phyloP scores from a whole-genome alignment of 2,113 vertebrate species.

The Patagioenas fasciata region DNA sequence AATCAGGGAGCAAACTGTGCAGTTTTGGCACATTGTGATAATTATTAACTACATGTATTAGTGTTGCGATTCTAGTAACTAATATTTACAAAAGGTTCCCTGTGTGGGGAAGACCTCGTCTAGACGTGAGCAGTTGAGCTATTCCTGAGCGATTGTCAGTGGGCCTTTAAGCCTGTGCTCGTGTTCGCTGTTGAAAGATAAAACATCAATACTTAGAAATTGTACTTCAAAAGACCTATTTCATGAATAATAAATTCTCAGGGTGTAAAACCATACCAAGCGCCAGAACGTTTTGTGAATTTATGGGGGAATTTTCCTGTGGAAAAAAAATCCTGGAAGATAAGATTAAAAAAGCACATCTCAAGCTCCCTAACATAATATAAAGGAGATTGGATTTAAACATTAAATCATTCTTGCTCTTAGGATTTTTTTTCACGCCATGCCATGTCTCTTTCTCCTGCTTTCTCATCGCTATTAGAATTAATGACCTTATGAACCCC shows the following conservation, averaged over 20 bases:
- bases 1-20: slow-evolving; percentile 82
- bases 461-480: not conserved
- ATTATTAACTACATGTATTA: slow-evolving; percentile 83
- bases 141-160: slow-evolving; percentile 76
- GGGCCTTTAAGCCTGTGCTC: slow-evolving; percentile 68
- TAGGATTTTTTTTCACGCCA: slow-evolving; percentile 9
- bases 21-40: slow-evolving; percentile 78
- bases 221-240: slow-evolving; percentile 75
- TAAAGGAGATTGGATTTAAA: slow-evolving; percentile 50
- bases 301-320: slow-evolving; percentile 66
- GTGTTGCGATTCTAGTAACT: slow-evolving; percentile 78
- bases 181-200: slow-evolving; percentile 71
- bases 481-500: slow-evolving; percentile 17
- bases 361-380: slow-evolving; percentile 4
- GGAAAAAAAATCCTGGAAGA: slow-evolving; percentile 33
- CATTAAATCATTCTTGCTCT: slow-evolving; percentile 4
- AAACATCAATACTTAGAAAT: slow-evolving; percentile 79
- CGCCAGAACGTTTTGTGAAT: slow-evolving; percentile 71
- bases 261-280: slow-evolving; percentile 65
- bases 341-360: slow-evolving; percentile 27
- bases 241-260: slow-evolving; percentile 79
- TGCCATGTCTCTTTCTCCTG: not conserved
- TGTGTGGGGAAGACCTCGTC: slow-evolving; percentile 72
- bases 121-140: slow-evolving; percentile 68
- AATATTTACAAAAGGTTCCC: slow-evolving; percentile 82